phyloP scores from a whole-genome alignment of 2,797 vertebrate species.

The Zalophus californianus region DNA sequence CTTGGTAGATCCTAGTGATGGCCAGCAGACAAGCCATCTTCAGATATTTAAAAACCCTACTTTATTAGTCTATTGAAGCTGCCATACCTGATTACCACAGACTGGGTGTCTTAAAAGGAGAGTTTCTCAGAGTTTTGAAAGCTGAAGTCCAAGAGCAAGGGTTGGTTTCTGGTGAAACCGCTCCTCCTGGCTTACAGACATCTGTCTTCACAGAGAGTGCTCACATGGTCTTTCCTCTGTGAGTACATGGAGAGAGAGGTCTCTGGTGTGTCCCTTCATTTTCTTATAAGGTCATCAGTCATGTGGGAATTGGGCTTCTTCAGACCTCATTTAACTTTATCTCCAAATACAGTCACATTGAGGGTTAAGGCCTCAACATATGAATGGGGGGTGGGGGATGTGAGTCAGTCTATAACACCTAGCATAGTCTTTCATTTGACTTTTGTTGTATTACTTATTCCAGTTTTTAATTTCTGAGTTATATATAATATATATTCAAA shows the following conservation, averaged over 20 bases:
- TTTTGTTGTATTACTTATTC: constrained; percentile 9
- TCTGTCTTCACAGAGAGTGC: accelerated
- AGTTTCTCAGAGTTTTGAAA: background rate
- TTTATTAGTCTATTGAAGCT: background rate
- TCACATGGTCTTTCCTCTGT: background rate
- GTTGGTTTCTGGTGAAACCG: background rate
- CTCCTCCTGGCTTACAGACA: background rate
- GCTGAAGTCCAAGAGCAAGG: background rate
- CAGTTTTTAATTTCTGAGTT: constrained; percentile 29
- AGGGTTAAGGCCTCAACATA: background rate
- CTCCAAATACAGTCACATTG: background rate
- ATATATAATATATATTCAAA: constrained; percentile 47
- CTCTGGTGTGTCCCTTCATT: background rate
- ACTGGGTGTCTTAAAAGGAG: background rate
- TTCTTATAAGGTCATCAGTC: background rate
- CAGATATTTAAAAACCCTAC: background rate
- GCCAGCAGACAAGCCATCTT: background rate
- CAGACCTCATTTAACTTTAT: background rate
- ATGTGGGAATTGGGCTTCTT: background rate
- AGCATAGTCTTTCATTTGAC: constrained; percentile 43
- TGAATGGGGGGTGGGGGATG: background rate
- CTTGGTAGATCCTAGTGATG: background rate
- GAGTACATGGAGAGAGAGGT: background rate
- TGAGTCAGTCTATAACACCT: background rate
- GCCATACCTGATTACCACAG: background rate